Evolutionary conservation across 1,140 invertebrate species (phyloP), one percentile per base, ranked within the genome.

Genomic region (Chlorops oryzae): DNA sequence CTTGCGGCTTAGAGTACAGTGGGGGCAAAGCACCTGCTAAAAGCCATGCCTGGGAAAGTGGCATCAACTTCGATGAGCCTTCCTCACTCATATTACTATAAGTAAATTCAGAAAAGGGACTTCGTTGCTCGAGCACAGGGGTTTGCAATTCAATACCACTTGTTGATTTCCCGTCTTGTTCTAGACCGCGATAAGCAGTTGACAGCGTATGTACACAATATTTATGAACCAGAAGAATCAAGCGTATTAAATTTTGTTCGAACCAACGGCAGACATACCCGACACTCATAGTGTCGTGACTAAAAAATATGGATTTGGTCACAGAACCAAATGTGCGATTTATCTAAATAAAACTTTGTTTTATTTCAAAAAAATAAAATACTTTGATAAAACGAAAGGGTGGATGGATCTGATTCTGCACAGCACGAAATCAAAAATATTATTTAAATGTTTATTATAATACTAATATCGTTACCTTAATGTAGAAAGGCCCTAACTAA

Each of bases 231-330:
- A 86, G 81, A 15, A 84, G 73, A 10, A 90, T 76, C 15, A 90
- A 73, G 38, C 86, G 75, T 18, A 86, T 85, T 56, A 84, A 84
- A 74, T 91, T 82, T 54, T 83, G 78, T 54, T 80, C 78, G 13
- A 91, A 75, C 88, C 88, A 92, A 64, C 88, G 86, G 25, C 81
- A 80, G 21, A 90, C 80, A 61, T 81, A 92, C 54, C 81, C 81
- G 1, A 81, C 73, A 22, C 86, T 88, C 51, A 92, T 77, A 34
- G 74, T 75, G 38, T 82, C 78, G 73, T 90, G 89, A 20, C 81
- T 80, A 64, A 90, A 86, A 73, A 90, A 92, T 65, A 86, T 88
- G 18, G 85, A 84, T 51, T 80, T 78, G 37, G 86, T 77, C 23
- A 88, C 83, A 5, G 86, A 80, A 28, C 79, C 73, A 24, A 89